A percentile compares a stretch with the other conserved stretches of the same genome.
Conservation (phyloP, 1,140 invertebrate species). For the Lasaia peninsularis region DNA sequence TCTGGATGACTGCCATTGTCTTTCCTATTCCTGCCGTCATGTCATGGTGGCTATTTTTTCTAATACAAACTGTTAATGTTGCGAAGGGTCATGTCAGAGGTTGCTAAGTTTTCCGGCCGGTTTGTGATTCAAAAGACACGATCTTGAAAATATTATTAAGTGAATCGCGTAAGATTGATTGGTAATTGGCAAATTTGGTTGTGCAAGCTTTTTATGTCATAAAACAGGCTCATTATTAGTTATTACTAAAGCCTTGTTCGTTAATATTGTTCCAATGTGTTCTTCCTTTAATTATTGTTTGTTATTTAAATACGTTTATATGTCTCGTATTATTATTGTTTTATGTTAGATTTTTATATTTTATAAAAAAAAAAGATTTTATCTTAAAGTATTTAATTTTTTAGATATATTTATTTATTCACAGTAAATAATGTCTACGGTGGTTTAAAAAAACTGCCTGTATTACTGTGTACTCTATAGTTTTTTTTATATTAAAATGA, state of each 20-base stretch:
- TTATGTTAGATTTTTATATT: conserved; percentile 22
- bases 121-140: too few species aligned
- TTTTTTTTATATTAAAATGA: not conserved
- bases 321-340: conserved; percentile 15
- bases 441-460: too few species aligned
- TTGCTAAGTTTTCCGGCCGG: too few species aligned
- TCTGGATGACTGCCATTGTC: too few species aligned
- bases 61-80: too few species aligned
- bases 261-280: conserved; percentile 31
- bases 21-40: too few species aligned
- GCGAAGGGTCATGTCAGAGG: too few species aligned
- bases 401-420: not conserved
- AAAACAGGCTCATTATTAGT: not conserved
- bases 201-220: not conserved
- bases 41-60: too few species aligned
- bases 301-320: conserved; percentile 20
- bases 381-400: conserved; percentile 20
- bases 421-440: too few species aligned
- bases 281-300: conserved; percentile 35
- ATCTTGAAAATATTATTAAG: too few species aligned
- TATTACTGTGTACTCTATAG: not conserved
- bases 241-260: not conserved
- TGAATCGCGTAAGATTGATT: too few species aligned
- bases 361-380: conserved; percentile 14
- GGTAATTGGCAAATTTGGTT: not conserved